Percentiles rank a stretch among this genome's conserved stretches.
phyloP scores from a whole-genome alignment of 2,113 vertebrate genomes.

The Coryphaenoides rupestris region DNA sequence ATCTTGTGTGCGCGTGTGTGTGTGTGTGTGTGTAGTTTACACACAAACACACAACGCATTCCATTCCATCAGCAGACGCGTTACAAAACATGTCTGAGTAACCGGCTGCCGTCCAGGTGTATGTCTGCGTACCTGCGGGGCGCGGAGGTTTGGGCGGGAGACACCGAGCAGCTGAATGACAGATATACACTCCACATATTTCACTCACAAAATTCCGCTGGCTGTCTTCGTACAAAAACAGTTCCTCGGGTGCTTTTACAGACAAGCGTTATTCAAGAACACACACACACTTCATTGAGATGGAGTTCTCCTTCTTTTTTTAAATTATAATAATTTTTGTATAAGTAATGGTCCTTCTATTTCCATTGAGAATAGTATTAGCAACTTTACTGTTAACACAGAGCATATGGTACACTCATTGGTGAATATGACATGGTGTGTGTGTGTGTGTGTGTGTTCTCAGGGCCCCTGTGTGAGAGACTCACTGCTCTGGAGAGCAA shows the following conservation, averaged over 20 bases:
- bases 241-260: no score
- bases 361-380: no score
- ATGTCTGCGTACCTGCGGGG: conserved; percentile 28
- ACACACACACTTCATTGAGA: no score
- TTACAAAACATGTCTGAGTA: conserved; percentile 29
- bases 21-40: conserved; percentile 6
- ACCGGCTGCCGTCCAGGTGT: conserved; percentile 32
- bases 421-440: neutral
- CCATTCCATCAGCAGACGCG: conserved; percentile 41
- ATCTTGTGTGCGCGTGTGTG: neutral
- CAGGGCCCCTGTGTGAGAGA: conserved; percentile 81
- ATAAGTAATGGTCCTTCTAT: no score
- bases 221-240: no score
- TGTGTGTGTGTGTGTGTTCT: conserved; percentile 1
- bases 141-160: conserved; percentile 9
- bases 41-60: conserved; percentile 19
- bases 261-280: no score
- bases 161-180: no score
- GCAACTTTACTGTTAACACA: neutral
- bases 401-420: neutral
- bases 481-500: conserved; percentile 48
- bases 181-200: no score
- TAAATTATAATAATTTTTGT: no score
- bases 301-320: no score
- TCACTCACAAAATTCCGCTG: no score